Conservation (phyloP, 2,888 invertebrate species). For the Euphydryas editha region DNA sequence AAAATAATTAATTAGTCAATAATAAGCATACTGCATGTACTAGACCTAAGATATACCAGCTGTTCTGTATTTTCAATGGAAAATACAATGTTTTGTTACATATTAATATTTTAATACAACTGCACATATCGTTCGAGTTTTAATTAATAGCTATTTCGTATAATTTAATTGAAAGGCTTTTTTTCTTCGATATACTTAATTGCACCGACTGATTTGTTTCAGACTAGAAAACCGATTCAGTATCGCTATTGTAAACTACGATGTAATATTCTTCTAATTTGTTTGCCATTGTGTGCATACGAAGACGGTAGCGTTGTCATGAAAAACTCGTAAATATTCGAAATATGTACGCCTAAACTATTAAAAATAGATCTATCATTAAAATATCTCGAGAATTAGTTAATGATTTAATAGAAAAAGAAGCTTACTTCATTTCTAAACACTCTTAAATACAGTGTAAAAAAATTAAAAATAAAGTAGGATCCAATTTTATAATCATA, state of each 20-base stretch:
- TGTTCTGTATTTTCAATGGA: constrained; percentile 55
- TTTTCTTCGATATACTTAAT: constrained; percentile 31
- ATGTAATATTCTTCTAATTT: neutral
- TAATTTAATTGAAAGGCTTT: constrained; percentile 28
- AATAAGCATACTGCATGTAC: constrained; percentile 66
- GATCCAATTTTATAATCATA: constrained; percentile 5
- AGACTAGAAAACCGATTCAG: constrained; percentile 29
- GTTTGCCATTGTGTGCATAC: neutral
- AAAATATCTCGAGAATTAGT: constrained; percentile 2
- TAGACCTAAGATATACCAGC: constrained; percentile 77
- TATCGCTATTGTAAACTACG: constrained; percentile 1
- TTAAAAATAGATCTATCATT: constrained; percentile 13
- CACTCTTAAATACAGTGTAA: constrained; percentile 15
- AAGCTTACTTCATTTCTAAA: constrained; percentile 7
- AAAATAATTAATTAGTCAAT: constrained; percentile 72
- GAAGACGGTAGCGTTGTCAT: constrained; percentile 30
- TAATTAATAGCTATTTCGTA: constrained; percentile 32
- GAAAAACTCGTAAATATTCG: constrained; percentile 28
- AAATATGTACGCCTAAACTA: constrained; percentile 11
- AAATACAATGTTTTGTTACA: constrained; percentile 12
- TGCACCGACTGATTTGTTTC: constrained; percentile 34
- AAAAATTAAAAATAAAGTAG: constrained; percentile 11
- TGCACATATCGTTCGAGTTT: constrained; percentile 34
- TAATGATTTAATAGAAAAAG: constrained; percentile 10
- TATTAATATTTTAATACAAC: constrained; percentile 31